Conservation (phyloP, 92 coral and sea anemone species). For the Porites lobata region DNA sequence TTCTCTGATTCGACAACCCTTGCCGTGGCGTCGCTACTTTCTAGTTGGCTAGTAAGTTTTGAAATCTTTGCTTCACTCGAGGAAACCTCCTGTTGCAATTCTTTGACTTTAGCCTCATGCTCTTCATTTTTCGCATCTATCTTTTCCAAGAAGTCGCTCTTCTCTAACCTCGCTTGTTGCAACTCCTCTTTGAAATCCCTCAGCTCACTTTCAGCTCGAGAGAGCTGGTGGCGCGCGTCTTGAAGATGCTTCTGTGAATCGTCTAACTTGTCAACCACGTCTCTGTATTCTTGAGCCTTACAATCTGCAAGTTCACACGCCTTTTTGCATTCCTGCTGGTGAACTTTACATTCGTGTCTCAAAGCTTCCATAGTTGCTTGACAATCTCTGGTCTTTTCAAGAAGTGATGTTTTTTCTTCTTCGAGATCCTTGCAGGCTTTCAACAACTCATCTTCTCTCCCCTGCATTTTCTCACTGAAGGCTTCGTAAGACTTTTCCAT, state of each 20-base stretch:
- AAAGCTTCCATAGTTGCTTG: conserved; percentile 65
- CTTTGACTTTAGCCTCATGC: conserved; percentile 20
- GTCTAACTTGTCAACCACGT: conserved; percentile 79
- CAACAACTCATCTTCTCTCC: conserved; percentile 65
- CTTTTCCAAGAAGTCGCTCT: conserved; percentile 22
- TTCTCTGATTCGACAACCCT: conserved; percentile 53
- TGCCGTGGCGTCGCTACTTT: conserved; percentile 46
- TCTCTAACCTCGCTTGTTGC: conserved; percentile 24
- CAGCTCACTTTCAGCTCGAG: conserved; percentile 38
- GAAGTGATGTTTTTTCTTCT: conserved; percentile 59
- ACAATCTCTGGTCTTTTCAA: conserved; percentile 71
- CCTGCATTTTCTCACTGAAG: conserved; percentile 64
- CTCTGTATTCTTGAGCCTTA: conserved; percentile 80
- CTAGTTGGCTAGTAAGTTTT: conserved; percentile 59
- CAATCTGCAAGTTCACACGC: conserved; percentile 84
- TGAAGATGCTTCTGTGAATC: conserved; percentile 75
- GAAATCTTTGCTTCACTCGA: conserved; percentile 11
- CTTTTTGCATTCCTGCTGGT: conserved; percentile 81
- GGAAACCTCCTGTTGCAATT: conserved; percentile 15
- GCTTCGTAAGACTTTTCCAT: conserved; percentile 74
- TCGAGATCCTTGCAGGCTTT: conserved; percentile 68
- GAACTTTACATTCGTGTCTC: conserved; percentile 75
- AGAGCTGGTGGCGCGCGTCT: conserved; percentile 52
- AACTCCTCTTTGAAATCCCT: conserved; percentile 24
- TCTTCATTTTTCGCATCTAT: conserved; percentile 27